Base-by-base conservation (phyloP, 2,888 invertebrate species). In the Micoletzkya japonica region DNA sequence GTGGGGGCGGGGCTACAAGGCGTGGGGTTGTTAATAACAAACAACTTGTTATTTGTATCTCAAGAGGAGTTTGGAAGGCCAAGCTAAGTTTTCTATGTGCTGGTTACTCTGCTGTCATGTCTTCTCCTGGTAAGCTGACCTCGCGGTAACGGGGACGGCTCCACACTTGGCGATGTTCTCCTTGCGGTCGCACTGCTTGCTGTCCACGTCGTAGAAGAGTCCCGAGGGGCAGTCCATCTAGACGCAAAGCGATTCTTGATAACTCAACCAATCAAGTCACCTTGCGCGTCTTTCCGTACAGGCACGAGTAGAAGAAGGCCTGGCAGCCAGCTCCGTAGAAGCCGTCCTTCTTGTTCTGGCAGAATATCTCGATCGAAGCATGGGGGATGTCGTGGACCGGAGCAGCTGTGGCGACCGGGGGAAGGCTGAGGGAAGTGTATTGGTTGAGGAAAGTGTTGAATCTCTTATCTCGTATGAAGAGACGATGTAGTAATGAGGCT, bases 261-360 rank as follows among this genome's bases (percentile, higher is more conserved):
- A n/a, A 3, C 36, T 34, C 1, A 36, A 37, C 24, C 4, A 14
- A n/a, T 17, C 20, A 7, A 37, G 17, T 3, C 17, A 59, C 59
- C 59, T 59, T 59, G 17, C 30, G 10, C 7, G 59, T 24, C 6
- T 6, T 24, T 32, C 24, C 36, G 14, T 26, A 7, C 10, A 14
- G 7, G 26, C 61, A 61, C n/a, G n/a, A 24, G 61, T 61, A 61
- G 61, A 61, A 61, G 61, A 39, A 36, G 10, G 6, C 20, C 26
- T 39, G 61, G 28, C 61, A 61, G 7, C 61, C 61, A 20, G 7
- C 7, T 7, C 37, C 61, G 44, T 61, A 26, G 61, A 39, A 61
- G 14, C 61, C 61, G 17, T 61, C 44, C 7, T 10, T 26, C 54
- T 54, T 54, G 17, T 26, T 24, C 17, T 14, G 17, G 26, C 54